Evolutionary conservation across 2,888 invertebrate species (phyloP).

Genomic region (Mellilla xanthometata): DNA sequence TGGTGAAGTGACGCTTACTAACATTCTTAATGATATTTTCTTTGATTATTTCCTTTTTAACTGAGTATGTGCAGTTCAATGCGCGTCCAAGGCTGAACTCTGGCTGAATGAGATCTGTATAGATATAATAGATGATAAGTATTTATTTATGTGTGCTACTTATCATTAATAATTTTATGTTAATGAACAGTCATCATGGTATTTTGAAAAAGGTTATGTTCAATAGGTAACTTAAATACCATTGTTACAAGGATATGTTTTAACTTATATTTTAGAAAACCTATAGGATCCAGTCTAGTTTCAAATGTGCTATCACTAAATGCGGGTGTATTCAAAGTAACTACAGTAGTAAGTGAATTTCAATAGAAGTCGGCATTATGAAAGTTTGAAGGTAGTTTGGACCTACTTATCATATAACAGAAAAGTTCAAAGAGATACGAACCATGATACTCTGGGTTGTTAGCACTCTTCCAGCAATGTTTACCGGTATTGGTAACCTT

Average conservation of each 20-base stretch:
- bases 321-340: too few relatives aligned
- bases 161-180: too few relatives aligned
- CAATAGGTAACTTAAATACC: too few relatives aligned
- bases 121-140: too few relatives aligned
- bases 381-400: conserved; percentile 20
- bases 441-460: conserved; percentile 67
- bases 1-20: conserved; percentile 85
- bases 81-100: conserved; percentile 81
- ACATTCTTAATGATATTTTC: conserved; percentile 73
- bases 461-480: conserved; percentile 56
- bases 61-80: conserved; percentile 70
- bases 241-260: too few relatives aligned
- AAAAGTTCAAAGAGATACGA: conserved; percentile 27
- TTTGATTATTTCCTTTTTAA: conserved; percentile 69
- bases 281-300: too few relatives aligned
- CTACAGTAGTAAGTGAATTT: too few relatives aligned
- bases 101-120: conserved; percentile 76
- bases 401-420: neutral
- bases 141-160: too few relatives aligned
- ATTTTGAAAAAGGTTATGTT: too few relatives aligned
- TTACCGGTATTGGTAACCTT: conserved; percentile 53
- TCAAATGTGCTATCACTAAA: too few relatives aligned
- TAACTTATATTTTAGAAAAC: too few relatives aligned
- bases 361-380: neutral
- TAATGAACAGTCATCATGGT: too few relatives aligned